These are phyloP conservation scores for Platorchestia sp. DNA, from an alignment of 1,140 invertebrate genomes.

Conservation along the genomic window DNA sequence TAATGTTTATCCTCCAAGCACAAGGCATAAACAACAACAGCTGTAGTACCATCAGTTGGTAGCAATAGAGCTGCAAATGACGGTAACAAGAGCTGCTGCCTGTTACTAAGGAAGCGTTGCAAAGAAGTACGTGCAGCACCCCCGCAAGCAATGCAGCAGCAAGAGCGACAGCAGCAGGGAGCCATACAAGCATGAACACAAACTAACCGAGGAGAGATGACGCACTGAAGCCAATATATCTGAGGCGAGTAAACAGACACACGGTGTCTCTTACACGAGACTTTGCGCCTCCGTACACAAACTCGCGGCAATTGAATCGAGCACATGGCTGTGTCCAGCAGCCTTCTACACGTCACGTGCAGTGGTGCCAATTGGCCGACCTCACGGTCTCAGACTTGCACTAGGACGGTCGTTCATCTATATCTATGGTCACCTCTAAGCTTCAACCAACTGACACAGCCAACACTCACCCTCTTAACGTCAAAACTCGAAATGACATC, in stretches of 20 bases:
- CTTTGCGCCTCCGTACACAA: not conserved
- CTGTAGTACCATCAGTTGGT: not conserved
- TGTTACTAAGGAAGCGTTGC: not conserved
- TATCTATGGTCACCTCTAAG: no score
- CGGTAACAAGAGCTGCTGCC: no score
- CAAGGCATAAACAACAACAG: not conserved
- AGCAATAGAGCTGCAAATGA: no score
- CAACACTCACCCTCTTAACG: no score
- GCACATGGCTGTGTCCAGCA: not conserved
- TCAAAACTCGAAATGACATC: no score
- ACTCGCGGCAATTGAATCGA: not conserved
- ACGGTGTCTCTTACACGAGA: not conserved
- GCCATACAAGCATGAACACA: not conserved
- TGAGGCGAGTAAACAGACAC: not conserved
- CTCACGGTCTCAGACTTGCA: no score
- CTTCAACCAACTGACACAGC: no score
- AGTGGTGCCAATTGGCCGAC: no score
- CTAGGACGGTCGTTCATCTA: no score
- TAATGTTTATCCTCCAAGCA: no score
- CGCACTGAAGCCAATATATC: not conserved
- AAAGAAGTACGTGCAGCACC: not conserved
- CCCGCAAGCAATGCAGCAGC: not conserved
- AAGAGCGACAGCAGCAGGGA: not conserved
- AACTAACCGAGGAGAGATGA: not conserved
- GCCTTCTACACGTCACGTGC: not conserved